Conservation (phyloP, 2,888 invertebrate genomes). For the Plusia festucae region DNA sequence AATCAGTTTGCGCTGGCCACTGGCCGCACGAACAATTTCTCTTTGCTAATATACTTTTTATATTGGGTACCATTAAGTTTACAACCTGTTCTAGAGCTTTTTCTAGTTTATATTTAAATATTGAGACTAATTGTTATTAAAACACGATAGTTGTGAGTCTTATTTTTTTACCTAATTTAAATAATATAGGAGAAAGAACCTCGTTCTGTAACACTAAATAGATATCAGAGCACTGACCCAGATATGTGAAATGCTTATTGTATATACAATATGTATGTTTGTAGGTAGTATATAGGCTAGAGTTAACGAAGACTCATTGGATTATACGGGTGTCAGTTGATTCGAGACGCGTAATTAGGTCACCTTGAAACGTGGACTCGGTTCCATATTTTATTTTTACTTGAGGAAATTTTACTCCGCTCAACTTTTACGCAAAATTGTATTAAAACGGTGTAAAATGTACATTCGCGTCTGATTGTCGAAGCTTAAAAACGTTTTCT, state of each 20-base stretch:
- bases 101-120: constrained; percentile 24
- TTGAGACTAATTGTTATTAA: constrained; percentile 20
- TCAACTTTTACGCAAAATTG: constrained; percentile 34
- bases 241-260: constrained; percentile 11
- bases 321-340: constrained; percentile 62
- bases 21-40: constrained; percentile 68
- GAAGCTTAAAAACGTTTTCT: constrained; percentile 16
- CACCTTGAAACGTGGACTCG: constrained; percentile 57
- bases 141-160: constrained; percentile 15
- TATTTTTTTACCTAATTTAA: constrained; percentile 5
- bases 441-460: constrained; percentile 44
- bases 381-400: constrained; percentile 52
- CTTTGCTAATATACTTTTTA: constrained; percentile 54
- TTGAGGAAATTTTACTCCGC: constrained; percentile 29
- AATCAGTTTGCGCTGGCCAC: constrained; percentile 81
- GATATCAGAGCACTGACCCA: neutral
- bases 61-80: constrained; percentile 29
- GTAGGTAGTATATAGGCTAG: constrained; percentile 37
- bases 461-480: constrained; percentile 24
- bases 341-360: constrained; percentile 63
- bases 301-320: constrained; percentile 59
- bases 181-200: neutral
- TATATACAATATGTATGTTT: constrained; percentile 3
- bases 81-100: constrained; percentile 41
- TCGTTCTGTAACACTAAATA: neutral